A percentile compares a stretch with the other conserved stretches of the same genome.
phyloP scores from a whole-genome alignment of 2,888 invertebrate genomes.

The Meandrusa payeni region DNA sequence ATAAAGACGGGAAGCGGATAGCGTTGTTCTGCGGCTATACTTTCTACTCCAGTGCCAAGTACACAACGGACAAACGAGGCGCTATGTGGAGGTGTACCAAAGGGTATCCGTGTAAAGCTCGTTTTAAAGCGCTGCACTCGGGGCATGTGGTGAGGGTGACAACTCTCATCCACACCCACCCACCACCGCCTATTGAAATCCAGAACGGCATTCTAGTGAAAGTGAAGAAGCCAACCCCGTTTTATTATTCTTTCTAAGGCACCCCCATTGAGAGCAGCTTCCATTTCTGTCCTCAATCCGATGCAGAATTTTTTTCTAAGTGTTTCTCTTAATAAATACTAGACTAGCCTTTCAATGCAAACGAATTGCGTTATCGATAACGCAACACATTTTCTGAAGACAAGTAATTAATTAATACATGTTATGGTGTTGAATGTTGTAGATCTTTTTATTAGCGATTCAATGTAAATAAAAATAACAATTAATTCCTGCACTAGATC shows the following conservation, averaged over 20 bases:
- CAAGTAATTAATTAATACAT: too few species aligned
- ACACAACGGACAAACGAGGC: conserved; percentile 26
- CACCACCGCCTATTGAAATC: conserved; percentile 35
- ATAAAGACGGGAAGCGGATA: conserved; percentile 40
- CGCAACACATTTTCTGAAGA: too few species aligned
- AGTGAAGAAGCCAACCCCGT: conserved; percentile 13
- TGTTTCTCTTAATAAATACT: too few species aligned
- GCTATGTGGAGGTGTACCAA: conserved; percentile 48
- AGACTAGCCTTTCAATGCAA: too few species aligned
- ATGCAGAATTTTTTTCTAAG: too few species aligned
- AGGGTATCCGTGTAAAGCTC: conserved; percentile 46
- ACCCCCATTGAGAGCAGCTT: too few species aligned
- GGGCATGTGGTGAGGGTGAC: conserved; percentile 36
- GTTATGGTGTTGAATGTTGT: too few species aligned
- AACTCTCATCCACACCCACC: conserved; percentile 38
- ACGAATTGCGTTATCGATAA: too few species aligned
- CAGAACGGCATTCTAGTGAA: conserved; percentile 31
- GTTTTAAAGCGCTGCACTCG: conserved; percentile 40
- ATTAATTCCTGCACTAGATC: too few species aligned
- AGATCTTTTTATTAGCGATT: too few species aligned
- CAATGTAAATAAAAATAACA: too few species aligned
- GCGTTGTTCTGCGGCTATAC: conserved; percentile 43
- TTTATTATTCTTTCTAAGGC: conserved; percentile 10
- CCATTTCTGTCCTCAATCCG: too few species aligned
- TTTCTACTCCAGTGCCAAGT: conserved; percentile 36